Evolutionary conservation across 2,797 vertebrate genomes (phyloP).

Genomic region (Oreonectes daqikongensis): DNA sequence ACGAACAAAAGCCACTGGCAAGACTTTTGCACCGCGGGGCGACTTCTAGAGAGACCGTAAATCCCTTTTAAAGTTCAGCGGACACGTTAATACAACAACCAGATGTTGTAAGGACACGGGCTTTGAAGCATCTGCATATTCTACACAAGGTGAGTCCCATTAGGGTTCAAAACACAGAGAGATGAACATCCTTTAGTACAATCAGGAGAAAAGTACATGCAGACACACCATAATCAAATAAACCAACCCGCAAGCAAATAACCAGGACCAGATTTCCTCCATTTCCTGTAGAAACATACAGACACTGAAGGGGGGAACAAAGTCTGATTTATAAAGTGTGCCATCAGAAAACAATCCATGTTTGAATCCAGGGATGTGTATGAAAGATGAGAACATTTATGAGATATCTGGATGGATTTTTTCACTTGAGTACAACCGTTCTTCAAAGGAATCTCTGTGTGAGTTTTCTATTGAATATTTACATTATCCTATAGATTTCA

Average conservation of each 20-base stretch:
- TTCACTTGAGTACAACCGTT: conserved; percentile 48
- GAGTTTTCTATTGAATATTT: conserved; percentile 54
- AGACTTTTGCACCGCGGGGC: conserved; percentile 61
- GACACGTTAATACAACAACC: conserved; percentile 62
- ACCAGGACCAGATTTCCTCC: conserved; percentile 62
- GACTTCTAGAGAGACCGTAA: conserved; percentile 57
- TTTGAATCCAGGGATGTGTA: conserved; percentile 36
- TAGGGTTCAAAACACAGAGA: conserved; percentile 25
- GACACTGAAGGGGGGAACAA: conserved; percentile 35
- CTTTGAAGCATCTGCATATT: conserved; percentile 55
- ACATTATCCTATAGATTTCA: too few species aligned
- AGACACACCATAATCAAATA: conserved; percentile 41
- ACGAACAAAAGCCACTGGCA: conserved; percentile 60
- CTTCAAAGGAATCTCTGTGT: conserved; percentile 33
- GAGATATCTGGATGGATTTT: conserved; percentile 66
- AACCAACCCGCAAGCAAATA: conserved; percentile 58
- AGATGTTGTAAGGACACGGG: conserved; percentile 60
- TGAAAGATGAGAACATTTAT: conserved; percentile 59
- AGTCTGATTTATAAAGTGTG: conserved; percentile 58
- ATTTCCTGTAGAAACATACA: conserved; percentile 50
- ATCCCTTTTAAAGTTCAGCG: conserved; percentile 67
- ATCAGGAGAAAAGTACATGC: conserved; percentile 36
- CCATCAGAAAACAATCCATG: conserved; percentile 55
- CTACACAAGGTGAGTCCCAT: conserved; percentile 52
- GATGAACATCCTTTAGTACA: conserved; percentile 23